These are phyloP conservation scores for Ophion costatus DNA, from an alignment of 2,888 invertebrate genomes.

Conservation along the genomic window DNA sequence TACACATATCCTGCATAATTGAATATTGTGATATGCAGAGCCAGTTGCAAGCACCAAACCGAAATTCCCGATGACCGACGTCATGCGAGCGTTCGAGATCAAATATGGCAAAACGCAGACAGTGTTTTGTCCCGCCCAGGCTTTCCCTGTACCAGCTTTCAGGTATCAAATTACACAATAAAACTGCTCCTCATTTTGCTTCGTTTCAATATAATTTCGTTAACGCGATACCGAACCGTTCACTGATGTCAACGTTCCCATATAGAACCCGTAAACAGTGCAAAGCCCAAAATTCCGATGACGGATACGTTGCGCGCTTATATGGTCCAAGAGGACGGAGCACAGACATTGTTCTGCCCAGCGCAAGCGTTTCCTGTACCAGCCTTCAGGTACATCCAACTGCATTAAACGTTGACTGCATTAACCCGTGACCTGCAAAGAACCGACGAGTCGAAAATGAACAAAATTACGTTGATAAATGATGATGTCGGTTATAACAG, in stretches of 20 bases:
- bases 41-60: slow-evolving; percentile 82
- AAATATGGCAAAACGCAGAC: slow-evolving; percentile 83
- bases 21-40: slow-evolving; percentile 73
- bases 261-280: slow-evolving; percentile 83
- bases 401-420: neutral
- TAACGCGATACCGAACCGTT: neutral
- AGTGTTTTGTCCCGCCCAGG: slow-evolving; percentile 90
- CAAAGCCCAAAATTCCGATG: slow-evolving; percentile 81
- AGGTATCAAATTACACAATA: slow-evolving; percentile 69
- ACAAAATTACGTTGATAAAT: neutral
- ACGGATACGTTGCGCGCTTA: slow-evolving; percentile 78
- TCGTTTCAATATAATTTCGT: neutral
- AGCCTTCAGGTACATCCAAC: slow-evolving; percentile 76
- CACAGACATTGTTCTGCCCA: slow-evolving; percentile 88
- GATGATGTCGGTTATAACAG: neutral
- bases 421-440: neutral
- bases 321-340: slow-evolving; percentile 75
- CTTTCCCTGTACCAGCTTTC: slow-evolving; percentile 83
- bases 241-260: slow-evolving; percentile 46
- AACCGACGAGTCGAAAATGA: neutral
- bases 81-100: slow-evolving; percentile 79
- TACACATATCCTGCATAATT: neutral
- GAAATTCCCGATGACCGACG: slow-evolving; percentile 79
- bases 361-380: slow-evolving; percentile 87
- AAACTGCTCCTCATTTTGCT: slow-evolving; percentile 4